These are phyloP conservation scores for Busseola fusca DNA, from an alignment of 2,888 invertebrate genomes.

Conservation along the genomic window DNA sequence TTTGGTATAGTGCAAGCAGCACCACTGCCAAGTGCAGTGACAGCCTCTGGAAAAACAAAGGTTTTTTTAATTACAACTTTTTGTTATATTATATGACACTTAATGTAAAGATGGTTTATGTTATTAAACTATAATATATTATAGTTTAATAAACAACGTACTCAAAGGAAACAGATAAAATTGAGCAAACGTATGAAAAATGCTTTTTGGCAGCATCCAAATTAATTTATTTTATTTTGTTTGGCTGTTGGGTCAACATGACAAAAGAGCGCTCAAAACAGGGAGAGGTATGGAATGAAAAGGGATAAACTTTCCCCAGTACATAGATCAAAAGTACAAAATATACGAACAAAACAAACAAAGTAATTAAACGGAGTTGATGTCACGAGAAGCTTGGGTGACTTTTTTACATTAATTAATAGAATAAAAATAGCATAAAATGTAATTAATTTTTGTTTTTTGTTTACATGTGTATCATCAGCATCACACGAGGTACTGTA, in stretches of 20 bases:
- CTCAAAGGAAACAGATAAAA: neutral
- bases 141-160: neutral
- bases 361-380: neutral
- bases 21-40: constrained; percentile 85
- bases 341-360: neutral
- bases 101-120: neutral
- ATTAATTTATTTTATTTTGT: no score
- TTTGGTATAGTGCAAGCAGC: constrained; percentile 81
- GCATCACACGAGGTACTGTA: no score
- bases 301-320: neutral
- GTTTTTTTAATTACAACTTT: constrained; percentile 5
- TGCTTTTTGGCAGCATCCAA: no score
- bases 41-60: constrained; percentile 80
- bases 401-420: no score
- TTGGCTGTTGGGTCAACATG: neutral
- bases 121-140: no score
- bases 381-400: neutral
- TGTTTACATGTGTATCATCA: no score
- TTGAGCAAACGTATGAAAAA: neutral
- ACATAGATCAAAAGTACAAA: neutral
- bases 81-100: neutral
- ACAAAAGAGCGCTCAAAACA: neutral
- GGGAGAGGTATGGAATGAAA: neutral
- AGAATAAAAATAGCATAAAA: no score
- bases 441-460: no score